phyloP scores from a whole-genome alignment of 2,113 vertebrate genomes.

The Perca fluviatilis region DNA sequence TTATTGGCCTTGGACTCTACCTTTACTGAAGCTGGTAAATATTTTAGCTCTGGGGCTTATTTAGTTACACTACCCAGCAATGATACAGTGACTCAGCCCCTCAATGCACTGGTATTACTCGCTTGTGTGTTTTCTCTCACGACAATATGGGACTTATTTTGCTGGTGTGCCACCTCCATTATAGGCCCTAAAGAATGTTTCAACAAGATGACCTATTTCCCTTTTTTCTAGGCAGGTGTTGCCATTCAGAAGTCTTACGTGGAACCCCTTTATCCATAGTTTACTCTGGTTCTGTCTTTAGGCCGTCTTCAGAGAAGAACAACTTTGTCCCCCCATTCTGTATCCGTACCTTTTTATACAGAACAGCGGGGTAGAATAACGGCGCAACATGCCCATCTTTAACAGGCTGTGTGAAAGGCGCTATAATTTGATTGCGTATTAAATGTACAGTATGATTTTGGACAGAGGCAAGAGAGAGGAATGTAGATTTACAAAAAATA shows the following conservation, averaged over 20 bases:
- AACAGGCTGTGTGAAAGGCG: not conserved
- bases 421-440: not conserved
- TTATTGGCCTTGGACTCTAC: conserved; percentile 22
- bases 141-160: conserved; percentile 26
- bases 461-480: not conserved
- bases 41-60: conserved; percentile 58
- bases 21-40: conserved; percentile 61
- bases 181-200: not conserved
- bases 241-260: not conserved
- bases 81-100: conserved; percentile 18
- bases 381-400: not conserved
- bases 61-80: conserved; percentile 37
- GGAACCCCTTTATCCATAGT: not conserved
- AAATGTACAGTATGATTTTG: not conserved
- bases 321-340: not conserved
- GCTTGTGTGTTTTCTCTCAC: conserved; percentile 17
- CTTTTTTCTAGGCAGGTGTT: not conserved
- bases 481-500: not conserved
- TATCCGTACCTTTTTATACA: not conserved
- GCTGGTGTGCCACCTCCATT: not conserved
- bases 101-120: conserved; percentile 5
- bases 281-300: not conserved
- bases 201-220: conserved; percentile 22
- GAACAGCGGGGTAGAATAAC: not conserved
- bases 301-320: not conserved